Conservation (phyloP, 2,888 invertebrate species). For the Drosophila aldrichi region DNA sequence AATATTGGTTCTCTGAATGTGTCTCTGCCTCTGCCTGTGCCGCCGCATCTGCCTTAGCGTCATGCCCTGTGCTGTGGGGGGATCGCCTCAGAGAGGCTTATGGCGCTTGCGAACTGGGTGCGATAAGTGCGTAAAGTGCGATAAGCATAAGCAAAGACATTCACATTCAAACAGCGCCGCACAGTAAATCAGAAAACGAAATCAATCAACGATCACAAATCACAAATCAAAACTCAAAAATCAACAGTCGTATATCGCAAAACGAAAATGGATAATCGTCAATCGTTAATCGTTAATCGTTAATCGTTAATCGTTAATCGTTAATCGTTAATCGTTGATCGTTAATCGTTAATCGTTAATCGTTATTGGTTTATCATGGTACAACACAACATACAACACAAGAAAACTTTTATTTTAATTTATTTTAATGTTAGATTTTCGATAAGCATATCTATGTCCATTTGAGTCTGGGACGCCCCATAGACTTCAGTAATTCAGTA, state of each 20-base stretch:
- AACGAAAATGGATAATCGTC: background rate
- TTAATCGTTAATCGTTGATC: background rate
- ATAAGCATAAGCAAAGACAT: constrained; percentile 37
- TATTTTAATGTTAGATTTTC: background rate
- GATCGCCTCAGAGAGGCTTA: constrained; percentile 43
- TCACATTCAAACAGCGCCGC: constrained; percentile 16
- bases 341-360: background rate
- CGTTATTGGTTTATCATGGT: background rate
- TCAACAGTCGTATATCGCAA: background rate
- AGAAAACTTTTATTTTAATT: background rate
- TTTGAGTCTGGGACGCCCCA: background rate
- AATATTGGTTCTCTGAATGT: constrained; percentile 21
- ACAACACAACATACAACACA: constrained; percentile 2
- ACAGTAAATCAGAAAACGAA: constrained; percentile 5
- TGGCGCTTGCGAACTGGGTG: constrained; percentile 37
- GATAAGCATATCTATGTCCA: constrained; percentile 1
- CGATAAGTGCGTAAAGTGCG: constrained; percentile 59
- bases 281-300: background rate
- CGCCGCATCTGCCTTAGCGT: constrained; percentile 26
- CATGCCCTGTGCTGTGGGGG: constrained; percentile 9
- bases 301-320: too few species aligned
- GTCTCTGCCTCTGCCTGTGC: constrained; percentile 25
- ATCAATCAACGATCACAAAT: background rate
- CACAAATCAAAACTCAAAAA: background rate
- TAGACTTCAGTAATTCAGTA: constrained; percentile 1